Conservation (phyloP, 2,888 invertebrate species). For the Atethmia centrago region DNA sequence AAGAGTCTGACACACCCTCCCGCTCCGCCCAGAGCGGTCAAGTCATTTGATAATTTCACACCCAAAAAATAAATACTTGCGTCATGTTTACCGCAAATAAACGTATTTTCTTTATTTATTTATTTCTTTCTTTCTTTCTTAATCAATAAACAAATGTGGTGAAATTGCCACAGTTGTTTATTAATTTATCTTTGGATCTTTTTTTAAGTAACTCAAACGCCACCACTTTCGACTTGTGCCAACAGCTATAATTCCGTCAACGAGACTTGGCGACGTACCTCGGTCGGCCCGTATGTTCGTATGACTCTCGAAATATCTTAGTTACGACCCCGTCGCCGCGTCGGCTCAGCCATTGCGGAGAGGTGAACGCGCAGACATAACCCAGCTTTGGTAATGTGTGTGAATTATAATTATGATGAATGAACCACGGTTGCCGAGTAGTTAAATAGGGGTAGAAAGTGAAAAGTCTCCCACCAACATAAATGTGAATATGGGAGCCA, state of each 20-base stretch:
- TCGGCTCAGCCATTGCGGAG: slow-evolving; percentile 63
- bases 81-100: too few relatives aligned
- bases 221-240: slow-evolving; percentile 62
- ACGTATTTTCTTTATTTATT: too few relatives aligned
- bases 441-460: not conserved
- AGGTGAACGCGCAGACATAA: slow-evolving; percentile 32
- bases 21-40: too few relatives aligned
- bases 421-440: slow-evolving; percentile 7
- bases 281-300: slow-evolving; percentile 78
- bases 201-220: not conserved
- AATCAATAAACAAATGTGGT: too few relatives aligned
- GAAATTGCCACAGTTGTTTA: too few relatives aligned
- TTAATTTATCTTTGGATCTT: too few relatives aligned
- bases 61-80: too few relatives aligned
- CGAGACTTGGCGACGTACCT: slow-evolving; percentile 75
- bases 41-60: too few relatives aligned
- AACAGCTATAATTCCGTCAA: slow-evolving; percentile 77
- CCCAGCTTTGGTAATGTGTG: slow-evolving; percentile 29
- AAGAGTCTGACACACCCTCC: too few relatives aligned
- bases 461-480: too few relatives aligned
- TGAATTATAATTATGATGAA: slow-evolving; percentile 56
- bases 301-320: slow-evolving; percentile 80
- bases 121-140: too few relatives aligned
- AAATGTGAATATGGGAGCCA: too few relatives aligned
- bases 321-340: slow-evolving; percentile 76